Percentiles rank a stretch among this genome's conserved stretches.
phyloP scores from a whole-genome alignment of 2,113 vertebrate genomes.

The Lathamus discolor region DNA sequence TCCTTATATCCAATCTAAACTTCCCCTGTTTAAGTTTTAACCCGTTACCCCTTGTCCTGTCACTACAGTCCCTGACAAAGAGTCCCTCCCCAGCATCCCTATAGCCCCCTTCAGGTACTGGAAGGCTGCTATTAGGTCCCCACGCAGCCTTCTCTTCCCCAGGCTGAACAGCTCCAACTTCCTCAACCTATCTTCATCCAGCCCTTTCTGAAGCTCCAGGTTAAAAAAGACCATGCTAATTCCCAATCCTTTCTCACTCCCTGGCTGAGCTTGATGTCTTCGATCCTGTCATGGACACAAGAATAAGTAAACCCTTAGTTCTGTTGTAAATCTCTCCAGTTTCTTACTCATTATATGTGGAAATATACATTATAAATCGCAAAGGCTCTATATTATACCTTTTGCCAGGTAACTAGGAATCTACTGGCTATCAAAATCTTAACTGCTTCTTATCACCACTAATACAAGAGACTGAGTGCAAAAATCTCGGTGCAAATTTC shows the following conservation, averaged over 20 bases:
- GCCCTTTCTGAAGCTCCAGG: not conserved
- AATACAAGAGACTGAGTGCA: not conserved
- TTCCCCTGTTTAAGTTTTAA: too few relatives aligned
- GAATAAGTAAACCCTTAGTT: not conserved
- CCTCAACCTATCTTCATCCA: not conserved
- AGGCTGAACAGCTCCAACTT: too few relatives aligned
- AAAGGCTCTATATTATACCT: not conserved
- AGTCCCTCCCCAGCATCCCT: too few relatives aligned
- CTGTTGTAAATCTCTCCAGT: not conserved
- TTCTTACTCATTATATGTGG: not conserved
- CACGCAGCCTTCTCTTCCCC: too few relatives aligned
- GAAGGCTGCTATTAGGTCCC: too few relatives aligned
- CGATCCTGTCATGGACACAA: not conserved
- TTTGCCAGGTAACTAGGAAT: not conserved
- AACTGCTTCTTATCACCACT: not conserved
- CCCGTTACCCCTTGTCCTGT: too few relatives aligned
- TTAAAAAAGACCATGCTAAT: not conserved
- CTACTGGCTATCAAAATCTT: not conserved
- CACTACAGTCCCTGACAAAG: too few relatives aligned
- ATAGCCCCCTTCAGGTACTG: too few relatives aligned
- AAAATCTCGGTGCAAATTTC: not conserved
- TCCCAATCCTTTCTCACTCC: not conserved
- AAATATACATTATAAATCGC: not conserved
- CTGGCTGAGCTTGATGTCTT: not conserved
- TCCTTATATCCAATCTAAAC: too few relatives aligned